Base-by-base conservation (phyloP, 2,888 invertebrate genomes). In the Eristalis pertinax region DNA sequence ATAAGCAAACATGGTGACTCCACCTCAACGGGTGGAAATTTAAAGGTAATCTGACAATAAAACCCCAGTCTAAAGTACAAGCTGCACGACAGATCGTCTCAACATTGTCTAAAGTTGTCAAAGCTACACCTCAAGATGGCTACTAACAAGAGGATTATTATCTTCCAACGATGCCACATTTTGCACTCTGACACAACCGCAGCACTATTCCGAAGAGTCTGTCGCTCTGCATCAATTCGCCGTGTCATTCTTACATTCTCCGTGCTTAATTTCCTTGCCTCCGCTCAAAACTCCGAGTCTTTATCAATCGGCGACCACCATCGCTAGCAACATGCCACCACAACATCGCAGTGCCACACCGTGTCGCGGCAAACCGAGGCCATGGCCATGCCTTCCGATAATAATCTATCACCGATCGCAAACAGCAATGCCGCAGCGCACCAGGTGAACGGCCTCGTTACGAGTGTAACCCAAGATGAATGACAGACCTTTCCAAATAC, bases 401-500 rank as follows among this genome's bases (percentile, higher is more conserved):
- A 86, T 74, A 86, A 86, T 85, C 85, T 85, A 77, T 85, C 77
- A 81, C 77, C 81, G 81, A 74, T 65, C 41, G 69, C 60, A 72
- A 76, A n/a, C 56, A 69, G 72, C 80, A 76, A 64, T 43, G 68
- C 60, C 69, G 13, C 26, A 56, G 26, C 70, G 19, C 32, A 5
- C 38, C 38, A 56, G 84, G 84, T 87, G 87, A 87, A 87, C 68
- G 78, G 74, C 82, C 86, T 82, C 75, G 78, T 87, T 68, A 79
- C 87, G 72, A 84, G 75, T 87, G 87, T 87, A 87, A 87, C 83
- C 84, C 79, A 87, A 87, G 84, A 87, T 84, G 84, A 76, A 87
- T 87, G 79, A 87, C 79, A 83, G 87, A 79, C 79, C 83, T 83
- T 75, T 83, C 75, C 79, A 79, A 87, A 83, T 84, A 84, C 79